Percentiles rank a stretch among this genome's conserved stretches.
Evolutionary conservation across 2,888 invertebrate species (phyloP).

Genomic region (Dilophus febrilis): DNA sequence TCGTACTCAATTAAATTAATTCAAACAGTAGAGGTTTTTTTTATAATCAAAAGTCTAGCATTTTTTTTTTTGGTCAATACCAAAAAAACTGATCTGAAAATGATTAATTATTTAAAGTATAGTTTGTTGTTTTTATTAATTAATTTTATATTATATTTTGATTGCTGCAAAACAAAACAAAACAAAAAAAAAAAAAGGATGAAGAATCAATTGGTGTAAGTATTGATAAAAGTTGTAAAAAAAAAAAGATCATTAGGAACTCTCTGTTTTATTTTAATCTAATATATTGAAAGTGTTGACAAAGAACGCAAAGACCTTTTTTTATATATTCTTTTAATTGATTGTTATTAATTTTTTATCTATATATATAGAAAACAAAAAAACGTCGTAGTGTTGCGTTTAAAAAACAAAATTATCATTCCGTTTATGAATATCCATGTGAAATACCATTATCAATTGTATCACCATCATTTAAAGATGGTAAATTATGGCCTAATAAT

Average conservation of each 20-base stretch:
- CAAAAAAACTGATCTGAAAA: too few relatives aligned
- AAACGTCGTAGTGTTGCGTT: constrained; percentile 50
- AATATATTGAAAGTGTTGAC: too few relatives aligned
- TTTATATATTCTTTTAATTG: too few relatives aligned
- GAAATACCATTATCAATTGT: constrained; percentile 34
- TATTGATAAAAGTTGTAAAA: constrained; percentile 5
- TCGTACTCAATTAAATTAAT: too few relatives aligned
- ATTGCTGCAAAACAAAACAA: not conserved
- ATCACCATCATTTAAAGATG: constrained; percentile 14
- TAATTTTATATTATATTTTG: constrained; percentile 1
- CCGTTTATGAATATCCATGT: constrained; percentile 69
- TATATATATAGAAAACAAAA: constrained; percentile 37
- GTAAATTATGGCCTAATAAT: constrained; percentile 8
- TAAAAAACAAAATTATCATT: constrained; percentile 68
- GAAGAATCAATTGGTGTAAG: constrained; percentile 11
- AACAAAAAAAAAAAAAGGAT: constrained; percentile 7
- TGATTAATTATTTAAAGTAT: not conserved
- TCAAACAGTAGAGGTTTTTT: too few relatives aligned
- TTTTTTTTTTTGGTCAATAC: too few relatives aligned
- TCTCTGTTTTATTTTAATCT: too few relatives aligned
- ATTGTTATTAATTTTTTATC: too few relatives aligned
- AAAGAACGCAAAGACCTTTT: too few relatives aligned
- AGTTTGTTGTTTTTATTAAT: not conserved
- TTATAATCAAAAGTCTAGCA: too few relatives aligned
- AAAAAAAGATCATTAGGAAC: too few relatives aligned